Evolutionary conservation across 1,140 invertebrate species (phyloP).

Genomic region (Trichonephila inaurata): DNA sequence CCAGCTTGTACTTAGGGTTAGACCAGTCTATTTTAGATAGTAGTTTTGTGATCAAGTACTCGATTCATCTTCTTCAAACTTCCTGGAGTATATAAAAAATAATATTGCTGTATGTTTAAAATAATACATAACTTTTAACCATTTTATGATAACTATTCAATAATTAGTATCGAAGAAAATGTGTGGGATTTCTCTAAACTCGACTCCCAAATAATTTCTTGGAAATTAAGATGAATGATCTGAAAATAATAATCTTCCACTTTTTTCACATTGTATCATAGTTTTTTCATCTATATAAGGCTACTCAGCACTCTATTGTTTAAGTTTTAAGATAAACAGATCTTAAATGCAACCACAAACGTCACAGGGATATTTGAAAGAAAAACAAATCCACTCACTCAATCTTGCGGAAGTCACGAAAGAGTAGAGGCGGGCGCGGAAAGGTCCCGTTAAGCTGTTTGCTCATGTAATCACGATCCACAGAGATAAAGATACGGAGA

Average conservation of each 20-base stretch:
- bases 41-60: no score
- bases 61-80: no score
- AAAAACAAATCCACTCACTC: background rate
- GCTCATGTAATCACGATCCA: conserved; percentile 47
- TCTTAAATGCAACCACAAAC: conserved; percentile 3
- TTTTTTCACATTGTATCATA: background rate
- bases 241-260: background rate
- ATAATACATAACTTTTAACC: no score
- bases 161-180: no score
- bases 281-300: background rate
- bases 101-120: no score
- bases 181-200: no score
- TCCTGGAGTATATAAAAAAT: no score
- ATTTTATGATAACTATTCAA: no score
- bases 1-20: no score
- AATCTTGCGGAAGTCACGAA: conserved; percentile 64
- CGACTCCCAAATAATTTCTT: no score
- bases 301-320: background rate
- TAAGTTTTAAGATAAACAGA: background rate
- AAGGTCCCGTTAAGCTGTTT: conserved; percentile 57
- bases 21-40: no score
- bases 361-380: background rate
- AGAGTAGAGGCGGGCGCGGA: conserved; percentile 20
- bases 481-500: conserved; percentile 53
- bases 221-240: background rate